A percentile compares a stretch with the other conserved stretches of the same genome.
Evolutionary conservation across 2,888 invertebrate genomes (phyloP).

Genomic region (Tenthredo distinguenda): DNA sequence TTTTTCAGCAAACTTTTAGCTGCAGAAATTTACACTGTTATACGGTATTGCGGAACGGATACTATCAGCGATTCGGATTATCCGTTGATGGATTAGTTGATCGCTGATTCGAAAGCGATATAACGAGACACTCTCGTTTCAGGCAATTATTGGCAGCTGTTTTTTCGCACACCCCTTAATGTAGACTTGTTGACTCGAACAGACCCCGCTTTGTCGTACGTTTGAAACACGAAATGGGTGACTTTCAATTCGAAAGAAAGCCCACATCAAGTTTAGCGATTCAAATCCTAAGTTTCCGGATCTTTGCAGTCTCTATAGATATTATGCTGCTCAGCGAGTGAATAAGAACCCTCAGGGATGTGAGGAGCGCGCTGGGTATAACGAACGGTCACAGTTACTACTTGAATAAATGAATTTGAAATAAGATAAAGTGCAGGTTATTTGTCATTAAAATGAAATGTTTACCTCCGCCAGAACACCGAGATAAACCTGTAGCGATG

Average conservation of each 20-base stretch:
- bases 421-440: conserved; percentile 36
- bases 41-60: not conserved
- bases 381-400: conserved; percentile 26
- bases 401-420: conserved; percentile 45
- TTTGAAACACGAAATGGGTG: not conserved
- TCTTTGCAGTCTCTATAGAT: not conserved
- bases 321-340: conserved; percentile 10
- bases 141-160: not conserved
- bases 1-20: not conserved
- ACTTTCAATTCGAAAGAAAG: conserved; percentile 25
- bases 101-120: not conserved
- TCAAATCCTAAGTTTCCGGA: conserved; percentile 2
- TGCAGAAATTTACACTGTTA: not conserved
- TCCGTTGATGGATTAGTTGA: not conserved
- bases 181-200: not conserved
- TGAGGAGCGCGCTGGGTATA: conserved; percentile 8
- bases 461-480: not conserved
- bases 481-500: not conserved
- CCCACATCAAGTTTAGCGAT: conserved; percentile 7
- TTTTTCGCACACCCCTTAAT: not conserved
- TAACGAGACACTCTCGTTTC: not conserved
- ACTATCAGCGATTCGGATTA: not conserved
- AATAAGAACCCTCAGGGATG: conserved; percentile 18
- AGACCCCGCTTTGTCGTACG: not conserved
- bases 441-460: conserved; percentile 45